phyloP scores from a whole-genome alignment of 2,888 invertebrate species.

The Pseudococcus jackbeardsleyi region DNA sequence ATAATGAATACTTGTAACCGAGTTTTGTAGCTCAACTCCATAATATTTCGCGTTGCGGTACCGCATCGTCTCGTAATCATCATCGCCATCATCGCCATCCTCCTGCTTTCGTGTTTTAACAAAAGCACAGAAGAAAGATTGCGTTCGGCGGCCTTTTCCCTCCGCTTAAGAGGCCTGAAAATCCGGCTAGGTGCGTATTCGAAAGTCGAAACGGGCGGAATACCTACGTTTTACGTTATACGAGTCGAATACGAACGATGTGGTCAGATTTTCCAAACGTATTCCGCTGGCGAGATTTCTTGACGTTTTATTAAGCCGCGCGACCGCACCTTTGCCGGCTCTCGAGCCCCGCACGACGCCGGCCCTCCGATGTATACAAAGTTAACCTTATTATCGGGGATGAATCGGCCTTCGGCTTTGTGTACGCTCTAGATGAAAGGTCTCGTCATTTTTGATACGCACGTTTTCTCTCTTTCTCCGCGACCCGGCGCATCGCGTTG shows the following conservation, averaged over 20 bases:
- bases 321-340: not conserved
- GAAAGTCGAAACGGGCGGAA: not conserved
- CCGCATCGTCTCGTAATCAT: not conserved
- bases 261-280: conserved; percentile 38
- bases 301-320: conserved; percentile 35
- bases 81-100: not conserved
- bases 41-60: conserved; percentile 2
- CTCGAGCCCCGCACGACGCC: not conserved
- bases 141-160: not conserved
- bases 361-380: not conserved
- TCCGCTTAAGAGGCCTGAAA: not conserved
- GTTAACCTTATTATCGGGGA: conserved; percentile 23
- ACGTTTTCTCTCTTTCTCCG: not conserved
- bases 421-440: not conserved
- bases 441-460: conserved; percentile 29
- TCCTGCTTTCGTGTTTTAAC: not conserved
- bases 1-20: not conserved
- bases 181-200: not conserved
- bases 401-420: conserved; percentile 23
- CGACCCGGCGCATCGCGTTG: no score
- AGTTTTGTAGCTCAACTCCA: not conserved
- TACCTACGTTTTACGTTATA: not conserved
- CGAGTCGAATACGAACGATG: conserved; percentile 7
- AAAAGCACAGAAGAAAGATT: not conserved
- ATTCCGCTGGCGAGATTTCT: conserved; percentile 16